These are phyloP conservation scores for Crocidura indochinensis DNA, from an alignment of 2,797 vertebrate genomes.

Conservation along the genomic window DNA sequence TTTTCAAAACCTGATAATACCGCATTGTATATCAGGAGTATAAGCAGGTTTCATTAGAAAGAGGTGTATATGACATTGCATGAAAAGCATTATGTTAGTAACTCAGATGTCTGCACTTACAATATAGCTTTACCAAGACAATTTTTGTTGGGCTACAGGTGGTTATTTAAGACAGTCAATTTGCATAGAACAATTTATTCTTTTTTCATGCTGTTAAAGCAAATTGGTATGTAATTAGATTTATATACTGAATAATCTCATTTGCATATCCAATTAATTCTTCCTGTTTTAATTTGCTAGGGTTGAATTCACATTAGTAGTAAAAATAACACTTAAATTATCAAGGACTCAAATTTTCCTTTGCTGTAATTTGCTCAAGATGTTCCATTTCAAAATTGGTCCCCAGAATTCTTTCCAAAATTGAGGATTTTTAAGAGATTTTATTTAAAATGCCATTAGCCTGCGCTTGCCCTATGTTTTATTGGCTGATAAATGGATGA, in stretches of 20 bases:
- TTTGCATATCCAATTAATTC: conserved; percentile 95
- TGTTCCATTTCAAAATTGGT: conserved; percentile 85
- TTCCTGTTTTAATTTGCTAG: conserved; percentile 92
- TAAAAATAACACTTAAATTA: conserved; percentile 91
- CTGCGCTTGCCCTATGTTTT: not conserved
- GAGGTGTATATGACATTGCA: conserved; percentile 51
- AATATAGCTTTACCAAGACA: conserved; percentile 63
- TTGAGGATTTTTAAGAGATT: conserved; percentile 45
- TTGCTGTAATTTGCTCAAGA: conserved; percentile 86
- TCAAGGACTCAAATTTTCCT: conserved; percentile 87
- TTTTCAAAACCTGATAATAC: conserved; percentile 6
- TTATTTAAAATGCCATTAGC: conserved; percentile 33
- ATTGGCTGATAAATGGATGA: not conserved
- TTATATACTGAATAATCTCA: conserved; percentile 94
- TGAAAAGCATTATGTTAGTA: conserved; percentile 35
- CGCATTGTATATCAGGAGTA: not conserved
- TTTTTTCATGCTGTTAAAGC: conserved; percentile 91
- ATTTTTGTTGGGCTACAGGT: conserved; percentile 88
- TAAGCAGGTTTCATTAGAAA: conserved; percentile 48
- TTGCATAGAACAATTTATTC: conserved; percentile 87
- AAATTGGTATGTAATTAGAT: conserved; percentile 94
- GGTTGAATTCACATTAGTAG: conserved; percentile 91
- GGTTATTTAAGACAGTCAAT: conserved; percentile 88
- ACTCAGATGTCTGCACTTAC: conserved; percentile 56
- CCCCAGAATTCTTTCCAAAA: conserved; percentile 67